These are phyloP conservation scores for Sebastes goodei DNA, from an alignment of 2,797 vertebrate genomes.

Conservation along the genomic window DNA sequence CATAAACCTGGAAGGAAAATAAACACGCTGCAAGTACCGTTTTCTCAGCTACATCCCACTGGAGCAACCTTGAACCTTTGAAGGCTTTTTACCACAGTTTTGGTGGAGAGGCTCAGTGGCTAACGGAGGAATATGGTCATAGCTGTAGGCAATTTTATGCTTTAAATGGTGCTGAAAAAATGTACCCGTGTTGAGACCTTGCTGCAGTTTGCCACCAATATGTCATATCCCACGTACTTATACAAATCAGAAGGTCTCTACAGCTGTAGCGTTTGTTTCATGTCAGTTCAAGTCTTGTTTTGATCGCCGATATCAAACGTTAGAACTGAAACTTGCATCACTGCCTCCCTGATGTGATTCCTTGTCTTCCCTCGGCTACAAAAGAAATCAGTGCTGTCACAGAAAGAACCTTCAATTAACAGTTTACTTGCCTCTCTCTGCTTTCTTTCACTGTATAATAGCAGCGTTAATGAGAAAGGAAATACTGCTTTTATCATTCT, in stretches of 20 bases:
- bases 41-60: background rate
- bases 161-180: background rate
- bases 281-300: conserved; percentile 18
- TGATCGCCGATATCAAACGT: conserved; percentile 7
- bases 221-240: background rate
- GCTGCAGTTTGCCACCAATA: background rate
- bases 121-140: background rate
- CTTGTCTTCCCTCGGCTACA: conserved; percentile 6
- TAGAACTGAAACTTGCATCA: conserved; percentile 29
- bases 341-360: background rate
- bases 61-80: background rate
- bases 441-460: background rate
- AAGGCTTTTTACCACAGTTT: background rate
- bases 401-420: conserved; percentile 7
- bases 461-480: background rate
- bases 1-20: conserved; percentile 1
- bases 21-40: background rate
- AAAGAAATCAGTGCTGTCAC: conserved; percentile 20
- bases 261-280: background rate
- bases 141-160: background rate
- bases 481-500: background rate
- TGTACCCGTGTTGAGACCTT: no score
- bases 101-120: background rate
- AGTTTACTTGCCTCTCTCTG: background rate
- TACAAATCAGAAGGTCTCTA: background rate